These are phyloP conservation scores for Planococcus citri DNA, from an alignment of 1,140 invertebrate species.

Conservation along the genomic window DNA sequence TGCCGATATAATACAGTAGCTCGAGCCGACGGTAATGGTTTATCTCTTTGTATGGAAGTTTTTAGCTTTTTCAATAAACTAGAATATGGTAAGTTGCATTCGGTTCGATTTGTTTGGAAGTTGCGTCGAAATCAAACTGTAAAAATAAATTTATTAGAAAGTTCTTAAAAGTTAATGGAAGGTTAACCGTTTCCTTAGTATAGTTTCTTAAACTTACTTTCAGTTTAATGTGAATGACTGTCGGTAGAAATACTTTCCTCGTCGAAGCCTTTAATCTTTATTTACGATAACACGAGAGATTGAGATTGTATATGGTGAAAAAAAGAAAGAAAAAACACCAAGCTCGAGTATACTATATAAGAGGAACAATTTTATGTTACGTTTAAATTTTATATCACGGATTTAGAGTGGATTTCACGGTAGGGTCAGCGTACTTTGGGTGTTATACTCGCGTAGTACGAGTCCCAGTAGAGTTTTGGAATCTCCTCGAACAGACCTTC, in stretches of 20 bases:
- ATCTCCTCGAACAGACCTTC: no score
- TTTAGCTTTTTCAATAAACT: neutral
- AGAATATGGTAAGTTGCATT: neutral
- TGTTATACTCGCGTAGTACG: no score
- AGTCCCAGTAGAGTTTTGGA: no score
- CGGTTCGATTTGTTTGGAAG: slow-evolving; percentile 9
- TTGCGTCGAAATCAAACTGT: slow-evolving; percentile 14
- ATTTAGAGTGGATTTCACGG: no score
- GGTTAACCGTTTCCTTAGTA: slow-evolving; percentile 12
- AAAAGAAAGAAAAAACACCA: no score
- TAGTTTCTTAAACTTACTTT: slow-evolving; percentile 15
- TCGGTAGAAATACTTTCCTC: slow-evolving; percentile 9
- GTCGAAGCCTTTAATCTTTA: slow-evolving; percentile 9
- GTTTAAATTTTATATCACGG: neutral
- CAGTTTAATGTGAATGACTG: slow-evolving; percentile 12
- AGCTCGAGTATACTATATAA: no score
- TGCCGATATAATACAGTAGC: neutral
- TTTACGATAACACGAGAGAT: neutral
- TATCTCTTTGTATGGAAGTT: neutral
- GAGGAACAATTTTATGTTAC: neutral
- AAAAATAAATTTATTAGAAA: slow-evolving; percentile 17
- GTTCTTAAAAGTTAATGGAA: slow-evolving; percentile 18
- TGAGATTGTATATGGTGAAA: neutral
- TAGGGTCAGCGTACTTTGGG: no score
- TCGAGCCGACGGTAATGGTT: neutral